phyloP scores from a whole-genome alignment of 2,888 invertebrate genomes.

The Drosophila ustulata region DNA sequence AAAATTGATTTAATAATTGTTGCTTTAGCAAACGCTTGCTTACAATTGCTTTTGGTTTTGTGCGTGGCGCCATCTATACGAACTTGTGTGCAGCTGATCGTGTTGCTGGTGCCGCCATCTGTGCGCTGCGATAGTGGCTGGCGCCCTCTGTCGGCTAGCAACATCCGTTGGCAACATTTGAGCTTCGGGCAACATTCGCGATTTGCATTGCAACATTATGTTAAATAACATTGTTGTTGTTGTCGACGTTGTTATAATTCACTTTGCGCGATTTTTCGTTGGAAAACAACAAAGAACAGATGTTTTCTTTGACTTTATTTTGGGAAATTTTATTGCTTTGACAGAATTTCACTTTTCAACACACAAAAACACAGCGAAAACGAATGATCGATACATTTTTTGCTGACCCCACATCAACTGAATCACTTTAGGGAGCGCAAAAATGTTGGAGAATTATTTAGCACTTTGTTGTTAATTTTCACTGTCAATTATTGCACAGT shows the following conservation, averaged over 20 bases:
- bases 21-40: not conserved
- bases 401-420: constrained; percentile 28
- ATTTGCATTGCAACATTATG: constrained; percentile 36
- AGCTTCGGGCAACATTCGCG: constrained; percentile 23
- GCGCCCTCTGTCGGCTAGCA: constrained; percentile 57
- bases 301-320: constrained; percentile 76
- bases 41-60: constrained; percentile 1
- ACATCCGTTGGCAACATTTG: constrained; percentile 41
- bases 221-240: constrained; percentile 27
- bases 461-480: constrained; percentile 43
- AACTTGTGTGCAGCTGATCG: constrained; percentile 8
- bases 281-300: constrained; percentile 69
- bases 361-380: constrained; percentile 28
- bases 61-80: constrained; percentile 7
- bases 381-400: constrained; percentile 16
- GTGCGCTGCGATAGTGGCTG: constrained; percentile 5
- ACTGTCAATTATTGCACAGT: constrained; percentile 25
- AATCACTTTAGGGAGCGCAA: constrained; percentile 37
- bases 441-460: constrained; percentile 20
- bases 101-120: constrained; percentile 38
- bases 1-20: not conserved
- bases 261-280: constrained; percentile 50
- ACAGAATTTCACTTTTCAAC: constrained; percentile 71
- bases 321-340: constrained; percentile 79
- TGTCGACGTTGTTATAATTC: constrained; percentile 29